Evolutionary conservation across 2,888 invertebrate genomes (phyloP).

Genomic region (Cyaniris semiargus): DNA sequence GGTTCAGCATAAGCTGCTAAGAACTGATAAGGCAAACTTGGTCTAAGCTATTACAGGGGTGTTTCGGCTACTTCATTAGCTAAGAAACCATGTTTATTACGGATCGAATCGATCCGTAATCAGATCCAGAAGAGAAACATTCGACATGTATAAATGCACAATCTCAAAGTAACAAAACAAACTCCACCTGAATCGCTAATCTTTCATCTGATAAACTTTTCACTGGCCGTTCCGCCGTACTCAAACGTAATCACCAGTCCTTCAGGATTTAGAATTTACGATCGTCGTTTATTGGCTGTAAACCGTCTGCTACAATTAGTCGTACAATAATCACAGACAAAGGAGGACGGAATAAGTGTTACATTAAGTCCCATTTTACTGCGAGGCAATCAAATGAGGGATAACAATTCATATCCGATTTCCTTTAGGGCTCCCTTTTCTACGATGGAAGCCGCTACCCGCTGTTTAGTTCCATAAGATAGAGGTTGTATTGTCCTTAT

Average conservation of each 20-base stretch:
- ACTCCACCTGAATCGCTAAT: background rate
- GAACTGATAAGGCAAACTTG: too few species aligned
- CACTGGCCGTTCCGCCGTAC: conserved; percentile 40
- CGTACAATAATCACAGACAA: conserved; percentile 54
- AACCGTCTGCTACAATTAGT: conserved; percentile 56
- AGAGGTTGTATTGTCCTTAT: background rate
- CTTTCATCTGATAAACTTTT: conserved; percentile 24
- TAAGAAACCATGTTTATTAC: too few species aligned
- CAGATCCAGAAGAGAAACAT: too few species aligned
- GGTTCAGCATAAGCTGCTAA: too few species aligned
- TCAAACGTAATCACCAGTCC: conserved; percentile 50
- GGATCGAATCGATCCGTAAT: too few species aligned
- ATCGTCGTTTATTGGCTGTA: conserved; percentile 54
- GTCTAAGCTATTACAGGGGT: too few species aligned
- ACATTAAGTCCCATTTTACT: conserved; percentile 51
- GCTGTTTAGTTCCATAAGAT: background rate
- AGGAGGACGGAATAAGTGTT: conserved; percentile 47
- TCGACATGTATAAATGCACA: background rate
- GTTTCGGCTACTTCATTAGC: too few species aligned
- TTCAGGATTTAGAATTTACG: conserved; percentile 56
- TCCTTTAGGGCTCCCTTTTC: background rate
- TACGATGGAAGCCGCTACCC: background rate
- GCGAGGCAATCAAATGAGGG: conserved; percentile 47
- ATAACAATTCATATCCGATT: conserved; percentile 28
- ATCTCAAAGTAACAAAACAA: background rate